Percentiles rank a stretch among this genome's conserved stretches.
phyloP scores from a whole-genome alignment of 2,113 vertebrate species.

The Trichomycterus rosablanca region DNA sequence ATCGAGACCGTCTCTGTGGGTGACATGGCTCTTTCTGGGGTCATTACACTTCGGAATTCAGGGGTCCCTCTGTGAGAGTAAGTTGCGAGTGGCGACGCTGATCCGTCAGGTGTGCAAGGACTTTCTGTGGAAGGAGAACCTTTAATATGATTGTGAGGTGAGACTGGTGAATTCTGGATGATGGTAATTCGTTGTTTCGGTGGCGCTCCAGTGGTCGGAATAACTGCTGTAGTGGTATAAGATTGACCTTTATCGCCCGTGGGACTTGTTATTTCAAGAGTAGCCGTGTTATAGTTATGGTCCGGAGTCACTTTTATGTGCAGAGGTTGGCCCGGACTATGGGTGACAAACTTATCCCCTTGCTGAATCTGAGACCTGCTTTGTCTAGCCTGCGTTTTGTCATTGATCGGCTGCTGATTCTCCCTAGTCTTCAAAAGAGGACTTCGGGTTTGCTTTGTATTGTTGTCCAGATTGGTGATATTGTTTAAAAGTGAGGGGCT shows the following conservation, averaged over 20 bases:
- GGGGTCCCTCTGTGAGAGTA: constrained; percentile 81
- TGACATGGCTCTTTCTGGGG: constrained; percentile 86
- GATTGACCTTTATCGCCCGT: constrained; percentile 79
- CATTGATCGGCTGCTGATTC: constrained; percentile 70
- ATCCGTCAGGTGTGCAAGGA: constrained; percentile 72
- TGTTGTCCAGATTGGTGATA: constrained; percentile 81
- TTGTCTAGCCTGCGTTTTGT: constrained; percentile 74
- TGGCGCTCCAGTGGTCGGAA: constrained; percentile 84
- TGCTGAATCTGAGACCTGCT: constrained; percentile 79
- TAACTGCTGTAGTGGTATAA: constrained; percentile 91
- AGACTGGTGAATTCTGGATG: constrained; percentile 83
- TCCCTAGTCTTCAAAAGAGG: constrained; percentile 84
- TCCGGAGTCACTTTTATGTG: constrained; percentile 96
- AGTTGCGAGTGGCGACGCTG: constrained; percentile 75
- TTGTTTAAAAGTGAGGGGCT: constrained; percentile 70
- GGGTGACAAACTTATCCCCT: constrained; percentile 84
- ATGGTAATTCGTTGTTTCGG: constrained; percentile 94
- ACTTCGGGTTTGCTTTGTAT: constrained; percentile 73
- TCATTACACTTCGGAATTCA: constrained; percentile 82
- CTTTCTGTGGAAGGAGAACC: constrained; percentile 63
- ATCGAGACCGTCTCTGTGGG: constrained; percentile 85
- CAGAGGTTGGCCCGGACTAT: constrained; percentile 88
- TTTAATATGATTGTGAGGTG: constrained; percentile 77
- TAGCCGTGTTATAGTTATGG: constrained; percentile 85
- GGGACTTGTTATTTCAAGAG: constrained; percentile 89